Evolutionary conservation across 2,113 vertebrate genomes (phyloP), one percentile per base, ranked within the genome.

Genomic region (Potamarius usumacintae): DNA sequence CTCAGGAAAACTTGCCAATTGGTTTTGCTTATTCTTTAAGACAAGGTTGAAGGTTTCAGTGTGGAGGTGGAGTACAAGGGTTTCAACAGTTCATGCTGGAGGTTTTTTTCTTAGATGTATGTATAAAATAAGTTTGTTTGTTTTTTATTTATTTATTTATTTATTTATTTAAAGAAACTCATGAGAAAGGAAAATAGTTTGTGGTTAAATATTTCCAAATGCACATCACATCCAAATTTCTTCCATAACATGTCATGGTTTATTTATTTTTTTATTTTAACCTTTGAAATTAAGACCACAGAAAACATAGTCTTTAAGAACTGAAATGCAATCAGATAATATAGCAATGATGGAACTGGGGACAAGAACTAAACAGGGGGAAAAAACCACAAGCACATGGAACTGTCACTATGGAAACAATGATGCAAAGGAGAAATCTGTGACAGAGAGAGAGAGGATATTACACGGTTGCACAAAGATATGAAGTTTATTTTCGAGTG

Each of bases 41-140:
- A 60, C 1, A n/a, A 53, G 42, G 85, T 52, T 85, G 57, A 63
- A 77, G 57, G 48, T 78, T 79, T 53, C 74, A 0, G 4, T 55
- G 84, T 74, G 84, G 72, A 78, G 57, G 72, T 78, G 84, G 8
- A 85, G 55, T 58, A 22, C 53, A 34, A 74, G 30, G 30, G 20
- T 27, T 85, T 62, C 78, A 55, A 27, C 25, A 57, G 3, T 58
- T 58, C 78, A 60, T n/a, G 1, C n/a, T 34, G 53, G 42, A 2
- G 34, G 34, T 34, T 34, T 34, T 12, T 25, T 60, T 60, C 55
- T 85, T n/a, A 27, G 22, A 48, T 48, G 30, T 25, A 58, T 58
- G 18, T 34, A 58, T 27, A 79, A 57, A 79, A 79, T 27, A 52
- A 42, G 2, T 8, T 42, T 12, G 42, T 27, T 27, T n/a, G 15